Base-by-base conservation (phyloP, 2,888 invertebrate genomes). In the Drosophila kuntzei region DNA sequence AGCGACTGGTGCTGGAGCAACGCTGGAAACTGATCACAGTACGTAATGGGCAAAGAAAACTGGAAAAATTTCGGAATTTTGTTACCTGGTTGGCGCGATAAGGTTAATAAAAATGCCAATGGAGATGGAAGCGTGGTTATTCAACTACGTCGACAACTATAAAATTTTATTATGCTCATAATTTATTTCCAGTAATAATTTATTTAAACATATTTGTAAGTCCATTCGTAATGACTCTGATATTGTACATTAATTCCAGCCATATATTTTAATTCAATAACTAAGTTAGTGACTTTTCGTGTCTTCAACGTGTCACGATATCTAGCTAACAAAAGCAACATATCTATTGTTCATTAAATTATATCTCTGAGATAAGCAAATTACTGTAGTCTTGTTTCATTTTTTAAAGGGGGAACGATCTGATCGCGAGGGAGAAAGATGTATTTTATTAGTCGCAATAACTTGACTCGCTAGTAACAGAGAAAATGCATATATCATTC, bases 11-110 rank as follows among this genome's bases (percentile, higher is more conserved):
- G 0, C 18, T 83, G n/a, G 69, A 77, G 22, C 36, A 66, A 5
- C 55, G 65, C 2, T 83, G 83, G 83, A 63, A 64, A 6, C 32
- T 34, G 3, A 67, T 79, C 0, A 8, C 39, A 0, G 18, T 22
- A 0, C 82, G 83, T 0, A 77, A 70, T 6, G 82, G 88, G 1
- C 55, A 58, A n/a, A 12, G 71, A 2, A 69, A 75, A 49, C 41
- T 83, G 11, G 60, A 69, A 12, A 83, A 79, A 32, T 55, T 87
- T 22, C 66, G 70, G 2, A 66, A 76, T 6, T 83, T 83, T n/a
- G 47, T 85, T 5, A 47, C 18, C 3, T 83, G 83, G 83, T 25
- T 87, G 49, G 68, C 59, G 16, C 49, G 22, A 18, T 62, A 58
- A 47, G 25, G 25, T 25, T 9, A 39, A 39, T 18, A 16, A n/a